Conservation (phyloP, 2,888 invertebrate genomes). For the Epinotia nisella region DNA sequence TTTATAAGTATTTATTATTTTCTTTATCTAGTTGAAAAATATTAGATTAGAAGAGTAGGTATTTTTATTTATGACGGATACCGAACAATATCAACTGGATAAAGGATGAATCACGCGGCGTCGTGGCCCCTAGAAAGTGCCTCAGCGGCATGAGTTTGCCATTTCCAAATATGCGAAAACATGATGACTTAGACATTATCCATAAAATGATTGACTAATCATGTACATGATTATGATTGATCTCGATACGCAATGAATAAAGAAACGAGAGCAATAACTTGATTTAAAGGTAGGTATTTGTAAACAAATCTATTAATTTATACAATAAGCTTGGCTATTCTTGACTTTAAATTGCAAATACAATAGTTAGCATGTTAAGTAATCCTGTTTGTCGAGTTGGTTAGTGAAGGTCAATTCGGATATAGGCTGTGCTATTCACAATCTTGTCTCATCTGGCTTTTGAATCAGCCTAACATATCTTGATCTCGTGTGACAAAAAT, state of each 20-base stretch:
- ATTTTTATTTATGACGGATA: neutral
- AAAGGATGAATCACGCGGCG: neutral
- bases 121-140: slow-evolving; percentile 4
- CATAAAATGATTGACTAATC: slow-evolving; percentile 12
- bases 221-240: slow-evolving; percentile 13
- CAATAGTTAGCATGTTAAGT: slow-evolving; percentile 31
- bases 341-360: slow-evolving; percentile 41
- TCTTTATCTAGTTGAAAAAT: no score
- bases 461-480: neutral
- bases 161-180: slow-evolving; percentile 1
- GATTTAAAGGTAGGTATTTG: neutral
- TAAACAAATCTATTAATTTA: slow-evolving; percentile 21
- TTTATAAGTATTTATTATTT: no score
- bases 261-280: neutral
- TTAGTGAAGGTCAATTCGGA: slow-evolving; percentile 34
- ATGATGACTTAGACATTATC: slow-evolving; percentile 14
- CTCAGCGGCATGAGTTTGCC: slow-evolving; percentile 14
- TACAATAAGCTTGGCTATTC: slow-evolving; percentile 22
- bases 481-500: neutral
- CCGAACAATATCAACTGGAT: neutral
- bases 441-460: neutral
- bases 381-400: slow-evolving; percentile 35
- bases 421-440: slow-evolving; percentile 4
- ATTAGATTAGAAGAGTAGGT: no score
- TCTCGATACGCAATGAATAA: neutral